These are phyloP conservation scores for Trogon surrucura DNA, from an alignment of 2,113 vertebrate species.

Conservation along the genomic window DNA sequence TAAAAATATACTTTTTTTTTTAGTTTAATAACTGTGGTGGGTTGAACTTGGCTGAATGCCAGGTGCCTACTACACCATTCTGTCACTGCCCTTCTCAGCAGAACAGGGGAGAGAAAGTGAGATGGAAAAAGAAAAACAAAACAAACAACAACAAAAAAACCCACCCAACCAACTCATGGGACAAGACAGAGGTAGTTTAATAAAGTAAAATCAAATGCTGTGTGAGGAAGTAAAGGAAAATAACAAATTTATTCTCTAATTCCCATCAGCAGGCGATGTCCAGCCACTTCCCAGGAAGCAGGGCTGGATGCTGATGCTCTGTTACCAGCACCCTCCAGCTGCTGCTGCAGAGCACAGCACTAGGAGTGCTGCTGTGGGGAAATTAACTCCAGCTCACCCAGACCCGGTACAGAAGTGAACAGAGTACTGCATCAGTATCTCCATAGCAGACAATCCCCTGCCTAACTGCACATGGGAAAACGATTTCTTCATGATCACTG, in stretches of 20 bases:
- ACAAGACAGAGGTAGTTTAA: not conserved
- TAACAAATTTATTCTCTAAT: not conserved
- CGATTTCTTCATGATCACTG: not conserved
- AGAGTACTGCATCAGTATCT: not conserved
- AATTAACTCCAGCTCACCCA: not conserved
- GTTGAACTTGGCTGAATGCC: not conserved
- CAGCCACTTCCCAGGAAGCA: not conserved
- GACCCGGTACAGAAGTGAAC: not conserved
- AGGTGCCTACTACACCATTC: fast-evolving
- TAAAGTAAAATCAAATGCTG: not conserved
- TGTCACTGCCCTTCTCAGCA: not conserved
- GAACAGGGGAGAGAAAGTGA: fast-evolving
- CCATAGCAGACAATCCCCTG: not conserved
- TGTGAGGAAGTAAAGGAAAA: fast-evolving
- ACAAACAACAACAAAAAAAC: too few relatives aligned
- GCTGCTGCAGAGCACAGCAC: not conserved
- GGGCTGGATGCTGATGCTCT: not conserved
- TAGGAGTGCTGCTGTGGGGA: not conserved
- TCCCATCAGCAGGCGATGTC: not conserved
- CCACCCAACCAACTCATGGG: too few relatives aligned
- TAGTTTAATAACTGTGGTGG: not conserved
- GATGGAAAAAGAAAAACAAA: not conserved
- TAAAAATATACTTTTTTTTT: not conserved
- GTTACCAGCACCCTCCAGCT: not conserved
- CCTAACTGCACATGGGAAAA: not conserved